phyloP scores from a whole-genome alignment of 2,113 vertebrate genomes.

The Hippolais icterina region DNA sequence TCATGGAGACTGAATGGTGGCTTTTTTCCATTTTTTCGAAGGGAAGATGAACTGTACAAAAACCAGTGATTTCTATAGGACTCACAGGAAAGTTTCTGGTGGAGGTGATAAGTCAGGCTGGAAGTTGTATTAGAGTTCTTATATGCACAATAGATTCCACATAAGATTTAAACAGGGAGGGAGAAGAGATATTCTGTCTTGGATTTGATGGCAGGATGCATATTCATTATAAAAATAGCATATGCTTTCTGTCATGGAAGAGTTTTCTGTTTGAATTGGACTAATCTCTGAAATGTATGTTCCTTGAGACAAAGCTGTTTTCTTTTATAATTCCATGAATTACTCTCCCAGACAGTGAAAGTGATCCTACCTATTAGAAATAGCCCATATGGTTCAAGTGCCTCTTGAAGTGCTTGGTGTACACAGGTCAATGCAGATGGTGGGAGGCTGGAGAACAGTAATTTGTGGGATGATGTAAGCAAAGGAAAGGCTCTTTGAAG shows the following conservation, averaged over 20 bases:
- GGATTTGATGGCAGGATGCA: neutral
- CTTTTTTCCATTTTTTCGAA: neutral
- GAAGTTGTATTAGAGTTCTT: neutral
- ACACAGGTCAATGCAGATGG: neutral
- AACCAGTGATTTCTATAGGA: rapidly evolving
- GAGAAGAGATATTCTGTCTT: neutral
- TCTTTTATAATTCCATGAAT: neutral
- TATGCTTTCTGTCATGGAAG: neutral
- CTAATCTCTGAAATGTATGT: neutral
- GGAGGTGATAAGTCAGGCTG: neutral
- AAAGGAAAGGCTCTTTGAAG: neutral
- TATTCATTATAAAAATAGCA: neutral
- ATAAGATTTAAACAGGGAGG: neutral
- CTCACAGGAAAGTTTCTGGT: neutral
- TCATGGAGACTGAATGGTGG: neutral
- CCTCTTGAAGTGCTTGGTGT: neutral
- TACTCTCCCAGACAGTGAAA: neutral
- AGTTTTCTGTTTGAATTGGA: neutral
- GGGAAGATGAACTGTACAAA: neutral
- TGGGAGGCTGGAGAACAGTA: neutral
- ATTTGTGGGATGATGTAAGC: neutral
- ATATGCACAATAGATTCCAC: neutral
- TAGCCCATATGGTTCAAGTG: neutral
- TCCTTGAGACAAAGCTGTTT: neutral
- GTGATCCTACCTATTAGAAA: neutral